Evolutionary conservation across 2,888 invertebrate species (phyloP), one percentile per base, ranked within the genome.

Genomic region (Standfussiana lucernea): DNA sequence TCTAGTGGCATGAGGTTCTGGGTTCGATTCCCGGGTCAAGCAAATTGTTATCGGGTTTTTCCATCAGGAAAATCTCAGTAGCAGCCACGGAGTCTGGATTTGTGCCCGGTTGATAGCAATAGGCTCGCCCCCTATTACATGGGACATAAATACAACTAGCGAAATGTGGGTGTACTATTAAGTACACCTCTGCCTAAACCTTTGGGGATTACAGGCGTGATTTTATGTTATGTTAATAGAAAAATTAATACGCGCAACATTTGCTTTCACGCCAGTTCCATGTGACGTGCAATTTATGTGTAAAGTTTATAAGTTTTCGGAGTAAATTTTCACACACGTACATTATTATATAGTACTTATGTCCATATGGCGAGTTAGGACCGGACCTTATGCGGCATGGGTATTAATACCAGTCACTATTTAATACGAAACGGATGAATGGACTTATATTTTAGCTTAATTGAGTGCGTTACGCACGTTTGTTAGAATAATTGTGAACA

Each of bases 281-380:
- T 32, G 56, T 45, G 68, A n/a, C 18, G 75, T 64, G n/a, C 35
- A 64, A 80, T 74, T 81, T 80, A 80, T 81, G 81, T 75, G 10
- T 50, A 50, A 80, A 80, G 64, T 79, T 80, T 67, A 50, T 24
- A 79, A 68, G 56, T 68, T 79, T 50, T 11, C 18, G 1, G n/a
- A 65, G 42, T n/a, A 47, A 5, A 64, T 28, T 45, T 28, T 32
- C 28, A 40, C 13, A 28, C 28, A 53, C 18, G 42, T 11, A 15
- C 7, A 28, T 47, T n/a, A n/a, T n/a, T 47, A 50, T 11, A 13
- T 37, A 28, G 28, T 37, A 72, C 28, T 15, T 8, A 18, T 59
- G 6, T 24, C 47, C 7, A 2, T 11, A 35, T 6, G 24, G 2
- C 21, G 28, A 59, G 28, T 40, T 69, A 15, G 56, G 5, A 21